Evolutionary conservation across 1,140 invertebrate genomes (phyloP).

Genomic region (Whitmania pigra): DNA sequence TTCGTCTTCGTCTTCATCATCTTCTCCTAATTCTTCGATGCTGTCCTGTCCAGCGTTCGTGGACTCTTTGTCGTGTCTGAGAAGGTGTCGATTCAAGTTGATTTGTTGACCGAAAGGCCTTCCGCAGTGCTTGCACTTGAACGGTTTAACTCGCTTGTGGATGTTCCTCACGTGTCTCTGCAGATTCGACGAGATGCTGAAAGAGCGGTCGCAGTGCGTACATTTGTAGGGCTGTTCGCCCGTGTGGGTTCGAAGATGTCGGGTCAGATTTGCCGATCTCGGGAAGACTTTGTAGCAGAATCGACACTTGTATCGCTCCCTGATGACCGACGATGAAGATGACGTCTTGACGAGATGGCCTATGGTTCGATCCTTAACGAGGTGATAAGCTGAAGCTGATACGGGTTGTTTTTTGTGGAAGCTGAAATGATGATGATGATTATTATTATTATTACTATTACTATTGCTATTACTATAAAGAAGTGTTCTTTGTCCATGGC

Average conservation of each 20-base stretch:
- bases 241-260: constrained; percentile 88
- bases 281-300: constrained; percentile 55
- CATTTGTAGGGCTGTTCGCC: constrained; percentile 93
- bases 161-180: constrained; percentile 96
- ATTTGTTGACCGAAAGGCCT: constrained; percentile 94
- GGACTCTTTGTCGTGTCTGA: constrained; percentile 57
- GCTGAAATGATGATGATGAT: no score
- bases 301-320: neutral
- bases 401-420: no score
- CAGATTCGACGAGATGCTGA: constrained; percentile 94
- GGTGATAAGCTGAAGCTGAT: no score
- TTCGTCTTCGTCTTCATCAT: no score
- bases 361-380: no score
- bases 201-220: constrained; percentile 90
- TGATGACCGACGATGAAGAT: neutral
- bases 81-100: constrained; percentile 83
- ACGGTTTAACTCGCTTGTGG: constrained; percentile 36
- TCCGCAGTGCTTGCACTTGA: constrained; percentile 59
- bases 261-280: constrained; percentile 83
- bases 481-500: no score
- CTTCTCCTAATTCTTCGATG: no score
- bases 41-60: no score
- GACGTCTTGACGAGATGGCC: no score
- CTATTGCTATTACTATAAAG: no score
- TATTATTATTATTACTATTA: no score